These are phyloP conservation scores for Meriones unguiculatus DNA, from an alignment of 2,113 vertebrate genomes.

Conservation along the genomic window DNA sequence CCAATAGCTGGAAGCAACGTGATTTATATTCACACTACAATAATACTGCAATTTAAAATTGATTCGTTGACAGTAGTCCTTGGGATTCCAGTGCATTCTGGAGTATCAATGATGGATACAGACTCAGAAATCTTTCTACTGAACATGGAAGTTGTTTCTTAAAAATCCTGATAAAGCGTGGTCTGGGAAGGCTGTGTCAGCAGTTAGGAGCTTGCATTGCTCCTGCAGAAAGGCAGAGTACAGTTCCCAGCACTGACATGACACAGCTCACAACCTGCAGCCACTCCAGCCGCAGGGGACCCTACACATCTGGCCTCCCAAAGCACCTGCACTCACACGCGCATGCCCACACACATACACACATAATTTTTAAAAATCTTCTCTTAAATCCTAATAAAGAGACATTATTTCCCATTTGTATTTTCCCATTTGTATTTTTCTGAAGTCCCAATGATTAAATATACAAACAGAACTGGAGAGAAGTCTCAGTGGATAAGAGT, in stretches of 20 bases:
- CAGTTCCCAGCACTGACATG: not conserved
- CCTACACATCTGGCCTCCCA: not conserved
- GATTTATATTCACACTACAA: constrained; percentile 48
- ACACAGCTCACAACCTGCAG: not conserved
- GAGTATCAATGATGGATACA: not conserved
- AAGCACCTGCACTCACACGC: not conserved
- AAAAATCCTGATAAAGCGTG: constrained; percentile 44
- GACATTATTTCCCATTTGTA: constrained; percentile 26
- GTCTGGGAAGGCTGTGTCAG: not conserved
- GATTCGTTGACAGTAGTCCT: constrained; percentile 15
- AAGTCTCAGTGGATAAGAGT: not conserved
- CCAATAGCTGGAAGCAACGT: constrained; percentile 1
- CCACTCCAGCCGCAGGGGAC: not conserved
- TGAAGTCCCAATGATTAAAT: constrained; percentile 9
- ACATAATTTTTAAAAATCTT: not conserved
- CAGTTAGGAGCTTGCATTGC: not conserved
- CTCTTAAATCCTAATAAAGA: constrained; percentile 51
- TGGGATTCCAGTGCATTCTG: constrained; percentile 7
- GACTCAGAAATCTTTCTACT: constrained; percentile 35
- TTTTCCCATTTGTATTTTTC: constrained; percentile 60
- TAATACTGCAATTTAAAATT: constrained; percentile 18
- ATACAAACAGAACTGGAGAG: not conserved
- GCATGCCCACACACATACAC: not conserved
- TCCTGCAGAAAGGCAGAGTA: not conserved
- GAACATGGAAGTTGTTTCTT: constrained; percentile 16